These are phyloP conservation scores for Amphiprion clarkii DNA, from an alignment of 2,797 vertebrate species.

Conservation along the genomic window DNA sequence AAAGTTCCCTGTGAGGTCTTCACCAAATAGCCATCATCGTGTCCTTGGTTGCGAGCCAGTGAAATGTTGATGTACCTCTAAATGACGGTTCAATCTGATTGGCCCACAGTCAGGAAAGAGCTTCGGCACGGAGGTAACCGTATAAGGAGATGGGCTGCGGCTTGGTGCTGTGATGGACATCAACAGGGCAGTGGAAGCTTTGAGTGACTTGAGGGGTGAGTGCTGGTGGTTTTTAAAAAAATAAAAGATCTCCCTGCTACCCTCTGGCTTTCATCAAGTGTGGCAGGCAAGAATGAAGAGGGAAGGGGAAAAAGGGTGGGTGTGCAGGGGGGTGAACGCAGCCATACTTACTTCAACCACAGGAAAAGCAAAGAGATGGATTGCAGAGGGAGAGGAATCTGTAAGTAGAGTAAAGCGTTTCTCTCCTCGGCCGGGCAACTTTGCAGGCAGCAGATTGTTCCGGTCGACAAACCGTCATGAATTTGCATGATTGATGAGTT, in stretches of 20 bases:
- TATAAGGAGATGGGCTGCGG: conserved; percentile 67
- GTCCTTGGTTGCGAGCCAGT: conserved; percentile 7
- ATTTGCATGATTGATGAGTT: conserved; percentile 50
- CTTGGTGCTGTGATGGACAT: conserved; percentile 61
- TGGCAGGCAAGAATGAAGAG: conserved; percentile 56
- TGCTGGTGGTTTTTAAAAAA: conserved; percentile 55
- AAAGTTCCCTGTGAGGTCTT: neutral
- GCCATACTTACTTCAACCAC: conserved; percentile 47
- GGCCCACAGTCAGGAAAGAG: conserved; percentile 47
- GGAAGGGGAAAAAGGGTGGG: conserved; percentile 7
- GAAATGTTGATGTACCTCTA: conserved; percentile 17
- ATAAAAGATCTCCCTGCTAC: neutral
- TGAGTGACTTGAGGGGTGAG: conserved; percentile 67
- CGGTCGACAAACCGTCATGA: conserved; percentile 24
- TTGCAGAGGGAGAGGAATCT: conserved; percentile 42
- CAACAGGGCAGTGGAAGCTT: conserved; percentile 48
- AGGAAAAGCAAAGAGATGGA: conserved; percentile 55
- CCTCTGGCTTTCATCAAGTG: conserved; percentile 81
- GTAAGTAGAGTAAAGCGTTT: conserved; percentile 24
- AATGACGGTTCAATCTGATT: conserved; percentile 49
- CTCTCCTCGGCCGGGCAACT: conserved; percentile 16
- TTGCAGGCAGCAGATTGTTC: conserved; percentile 21
- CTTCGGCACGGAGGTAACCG: conserved; percentile 10
- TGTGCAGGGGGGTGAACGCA: conserved; percentile 8
- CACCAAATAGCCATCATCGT: neutral